A percentile compares a stretch with the other conserved stretches of the same genome.
Conservation (phyloP, 2,797 vertebrate genomes). For the Tragopan temminckii region DNA sequence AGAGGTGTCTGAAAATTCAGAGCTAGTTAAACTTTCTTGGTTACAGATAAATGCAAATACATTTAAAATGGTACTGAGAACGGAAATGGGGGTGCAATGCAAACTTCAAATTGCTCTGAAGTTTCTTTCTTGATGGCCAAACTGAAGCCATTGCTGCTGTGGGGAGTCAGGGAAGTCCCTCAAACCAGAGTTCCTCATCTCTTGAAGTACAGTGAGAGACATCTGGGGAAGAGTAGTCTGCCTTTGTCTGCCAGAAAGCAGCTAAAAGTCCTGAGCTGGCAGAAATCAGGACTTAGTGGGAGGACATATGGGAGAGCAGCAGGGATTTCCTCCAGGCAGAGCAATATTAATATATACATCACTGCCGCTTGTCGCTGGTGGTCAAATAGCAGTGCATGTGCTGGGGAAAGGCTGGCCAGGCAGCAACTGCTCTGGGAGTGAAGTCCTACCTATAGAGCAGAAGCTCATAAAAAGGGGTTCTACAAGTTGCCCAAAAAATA, state of each 20-base stretch:
- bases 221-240: not conserved
- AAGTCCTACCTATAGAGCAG: not conserved
- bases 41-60: not conserved
- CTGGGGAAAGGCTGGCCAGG: not conserved
- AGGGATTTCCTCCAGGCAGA: conserved; percentile 39
- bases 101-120: not conserved
- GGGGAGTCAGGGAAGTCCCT: not conserved
- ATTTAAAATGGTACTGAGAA: not conserved
- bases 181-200: not conserved
- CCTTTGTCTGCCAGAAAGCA: not conserved
- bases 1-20: not conserved
- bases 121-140: not conserved
- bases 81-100: not conserved
- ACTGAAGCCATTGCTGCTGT: not conserved
- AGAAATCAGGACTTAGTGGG: not conserved
- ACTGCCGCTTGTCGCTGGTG: not conserved
- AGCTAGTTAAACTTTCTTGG: not conserved
- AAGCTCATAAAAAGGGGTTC: not conserved
- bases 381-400: conserved; percentile 2
- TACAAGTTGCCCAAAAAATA: not conserved
- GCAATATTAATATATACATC: not conserved
- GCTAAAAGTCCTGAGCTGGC: not conserved
- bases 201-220: not conserved
- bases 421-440: not conserved
- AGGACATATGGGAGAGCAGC: conserved; percentile 21